A percentile compares a stretch with the other conserved stretches of the same genome.
Conservation (phyloP, 2,797 vertebrate species). For the Enteromius argenteus region DNA sequence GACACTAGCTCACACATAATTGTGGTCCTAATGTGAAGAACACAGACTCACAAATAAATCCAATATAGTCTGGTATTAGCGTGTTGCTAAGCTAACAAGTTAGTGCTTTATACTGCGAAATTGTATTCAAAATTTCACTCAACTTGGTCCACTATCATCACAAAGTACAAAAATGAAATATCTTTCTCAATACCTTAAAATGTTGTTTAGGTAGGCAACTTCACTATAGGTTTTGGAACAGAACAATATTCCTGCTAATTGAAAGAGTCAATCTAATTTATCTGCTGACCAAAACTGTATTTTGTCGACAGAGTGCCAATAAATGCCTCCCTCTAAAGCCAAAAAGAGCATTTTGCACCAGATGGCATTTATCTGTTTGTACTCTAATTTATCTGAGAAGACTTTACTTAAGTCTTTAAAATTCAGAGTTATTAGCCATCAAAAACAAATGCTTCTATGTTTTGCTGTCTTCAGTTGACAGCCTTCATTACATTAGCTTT, state of each 20-base stretch:
- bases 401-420: constrained; percentile 12
- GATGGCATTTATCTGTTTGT: constrained; percentile 30
- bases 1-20: not conserved
- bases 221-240: not conserved
- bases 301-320: constrained; percentile 35
- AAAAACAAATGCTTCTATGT: constrained; percentile 15
- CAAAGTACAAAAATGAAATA: not conserved
- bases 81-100: not conserved
- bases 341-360: constrained; percentile 33
- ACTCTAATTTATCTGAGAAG: not conserved
- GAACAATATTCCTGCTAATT: constrained; percentile 6
- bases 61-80: not conserved
- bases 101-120: not conserved
- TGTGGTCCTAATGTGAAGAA: not conserved
- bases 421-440: constrained; percentile 17
- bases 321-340: constrained; percentile 4
- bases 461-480: constrained; percentile 31
- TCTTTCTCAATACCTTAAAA: constrained; percentile 23
- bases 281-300: constrained; percentile 21
- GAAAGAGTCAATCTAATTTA: constrained; percentile 23
- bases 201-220: not conserved
- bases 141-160: no score
- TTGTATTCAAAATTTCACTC: not conserved
- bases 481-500: constrained; percentile 11
- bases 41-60: not conserved